Percentiles rank a stretch among this genome's conserved stretches.
Evolutionary conservation across 2,113 vertebrate genomes (phyloP).

Genomic region (Oncorhynchus masou): DNA sequence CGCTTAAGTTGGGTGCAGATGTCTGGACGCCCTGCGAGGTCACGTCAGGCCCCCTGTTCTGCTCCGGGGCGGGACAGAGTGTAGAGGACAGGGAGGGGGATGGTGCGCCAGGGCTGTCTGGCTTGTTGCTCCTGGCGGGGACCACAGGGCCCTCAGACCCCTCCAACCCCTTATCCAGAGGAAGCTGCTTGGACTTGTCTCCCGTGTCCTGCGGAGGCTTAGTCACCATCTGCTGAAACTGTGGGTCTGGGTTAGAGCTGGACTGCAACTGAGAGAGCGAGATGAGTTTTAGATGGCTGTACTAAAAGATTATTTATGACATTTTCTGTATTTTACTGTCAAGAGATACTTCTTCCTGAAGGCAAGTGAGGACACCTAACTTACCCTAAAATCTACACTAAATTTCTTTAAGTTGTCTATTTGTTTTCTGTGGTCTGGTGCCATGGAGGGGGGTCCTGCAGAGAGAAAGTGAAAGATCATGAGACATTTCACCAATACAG

Average conservation of each 20-base stretch:
- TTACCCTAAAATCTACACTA: slow-evolving; percentile 98
- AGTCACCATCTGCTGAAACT: slow-evolving; percentile 85
- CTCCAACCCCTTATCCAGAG: slow-evolving; percentile 80
- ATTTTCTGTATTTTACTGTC: not conserved
- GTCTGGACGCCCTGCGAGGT: slow-evolving; percentile 97
- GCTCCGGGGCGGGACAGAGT: slow-evolving; percentile 72
- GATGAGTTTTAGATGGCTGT: not conserved
- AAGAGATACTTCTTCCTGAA: not conserved
- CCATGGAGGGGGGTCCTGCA: slow-evolving; percentile 84
- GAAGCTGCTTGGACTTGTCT: slow-evolving; percentile 88
- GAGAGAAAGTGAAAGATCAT: slow-evolving; percentile 39
- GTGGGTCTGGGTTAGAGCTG: slow-evolving; percentile 84
- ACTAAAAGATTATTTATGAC: not conserved
- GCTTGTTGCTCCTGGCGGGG: slow-evolving; percentile 80
- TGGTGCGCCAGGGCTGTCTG: slow-evolving; percentile 81
- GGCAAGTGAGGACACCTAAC: slow-evolving; percentile 41
- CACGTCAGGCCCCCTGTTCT: slow-evolving; percentile 90
- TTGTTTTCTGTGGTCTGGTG: slow-evolving; percentile 95
- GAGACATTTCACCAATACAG: not conserved
- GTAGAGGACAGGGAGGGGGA: slow-evolving; percentile 78
- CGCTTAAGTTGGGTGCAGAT: slow-evolving; percentile 81
- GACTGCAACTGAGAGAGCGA: slow-evolving; percentile 84
- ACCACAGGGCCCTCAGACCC: slow-evolving; percentile 54
- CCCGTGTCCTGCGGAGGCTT: slow-evolving; percentile 83
- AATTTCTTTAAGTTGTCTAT: slow-evolving; percentile 99